phyloP scores from a whole-genome alignment of 2,888 invertebrate genomes.

The Asteroscopus sphinx region DNA sequence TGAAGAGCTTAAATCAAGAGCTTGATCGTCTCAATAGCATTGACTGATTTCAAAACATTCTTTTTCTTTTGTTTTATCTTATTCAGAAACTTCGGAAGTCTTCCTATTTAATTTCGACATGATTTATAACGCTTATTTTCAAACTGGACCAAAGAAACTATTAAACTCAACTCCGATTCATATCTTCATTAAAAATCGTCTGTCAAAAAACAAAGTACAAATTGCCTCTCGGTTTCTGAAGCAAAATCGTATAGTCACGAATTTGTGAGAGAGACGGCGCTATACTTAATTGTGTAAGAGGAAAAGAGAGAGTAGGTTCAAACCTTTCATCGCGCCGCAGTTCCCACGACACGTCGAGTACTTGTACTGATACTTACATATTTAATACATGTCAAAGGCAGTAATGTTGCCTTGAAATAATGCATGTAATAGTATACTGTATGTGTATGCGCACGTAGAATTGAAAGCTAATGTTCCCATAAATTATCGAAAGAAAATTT shows the following conservation, averaged over 20 bases:
- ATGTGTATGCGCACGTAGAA: too few relatives aligned
- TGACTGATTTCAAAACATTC: too few relatives aligned
- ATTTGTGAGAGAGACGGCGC: constrained; percentile 65
- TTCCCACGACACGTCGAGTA: constrained; percentile 74
- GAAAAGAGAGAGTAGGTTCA: constrained; percentile 53
- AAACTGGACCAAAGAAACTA: constrained; percentile 22
- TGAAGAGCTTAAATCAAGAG: too few relatives aligned
- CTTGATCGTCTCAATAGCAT: too few relatives aligned
- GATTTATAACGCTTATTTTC: constrained; percentile 17
- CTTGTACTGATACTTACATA: constrained; percentile 25
- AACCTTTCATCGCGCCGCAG: constrained; percentile 64
- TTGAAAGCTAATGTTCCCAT: too few relatives aligned
- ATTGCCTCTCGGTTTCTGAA: constrained; percentile 67
- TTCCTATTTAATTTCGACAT: background rate
- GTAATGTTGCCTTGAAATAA: constrained; percentile 20
- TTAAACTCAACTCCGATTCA: constrained; percentile 52
- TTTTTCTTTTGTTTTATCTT: too few relatives aligned
- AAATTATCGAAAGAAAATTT: too few relatives aligned
- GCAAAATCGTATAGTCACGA: constrained; percentile 83
- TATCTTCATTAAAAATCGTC: constrained; percentile 68
- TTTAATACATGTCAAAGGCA: constrained; percentile 24
- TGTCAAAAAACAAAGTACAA: constrained; percentile 70
- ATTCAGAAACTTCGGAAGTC: background rate
- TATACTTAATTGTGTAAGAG: constrained; percentile 23
- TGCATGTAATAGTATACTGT: constrained; percentile 13